Evolutionary conservation across 1,140 invertebrate genomes (phyloP).

Genomic region (Sminthurides bifidus): DNA sequence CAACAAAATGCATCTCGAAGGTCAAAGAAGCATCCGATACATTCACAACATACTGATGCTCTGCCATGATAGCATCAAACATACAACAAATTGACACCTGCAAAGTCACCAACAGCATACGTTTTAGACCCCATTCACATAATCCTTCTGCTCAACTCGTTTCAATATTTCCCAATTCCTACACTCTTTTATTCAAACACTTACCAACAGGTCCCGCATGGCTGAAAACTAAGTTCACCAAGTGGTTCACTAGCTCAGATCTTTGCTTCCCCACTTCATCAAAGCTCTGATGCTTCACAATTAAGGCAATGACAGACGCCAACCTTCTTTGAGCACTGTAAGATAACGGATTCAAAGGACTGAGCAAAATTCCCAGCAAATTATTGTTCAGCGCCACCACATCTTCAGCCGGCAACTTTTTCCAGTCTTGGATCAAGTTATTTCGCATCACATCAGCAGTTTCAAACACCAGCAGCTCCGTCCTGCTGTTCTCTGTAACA

Average conservation of each 20-base stretch:
- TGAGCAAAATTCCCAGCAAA: constrained; percentile 4
- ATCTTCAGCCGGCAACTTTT: constrained; percentile 18
- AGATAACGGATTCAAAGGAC: constrained; percentile 5
- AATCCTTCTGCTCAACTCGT: too few relatives aligned
- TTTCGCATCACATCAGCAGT: constrained; percentile 69
- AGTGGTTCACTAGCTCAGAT: constrained; percentile 17
- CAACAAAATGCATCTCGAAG: constrained; percentile 71
- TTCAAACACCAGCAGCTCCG: constrained; percentile 78
- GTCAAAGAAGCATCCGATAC: constrained; percentile 71
- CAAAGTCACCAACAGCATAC: too few relatives aligned
- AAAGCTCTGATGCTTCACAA: constrained; percentile 27
- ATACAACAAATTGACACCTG: constrained; percentile 62
- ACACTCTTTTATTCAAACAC: too few relatives aligned
- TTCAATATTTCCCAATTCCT: too few relatives aligned
- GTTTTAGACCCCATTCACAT: too few relatives aligned
- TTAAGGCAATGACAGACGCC: constrained; percentile 22
- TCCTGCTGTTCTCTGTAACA: constrained; percentile 52
- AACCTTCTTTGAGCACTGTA: constrained; percentile 23
- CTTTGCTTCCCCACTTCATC: constrained; percentile 22
- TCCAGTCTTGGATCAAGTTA: constrained; percentile 72
- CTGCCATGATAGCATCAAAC: constrained; percentile 67
- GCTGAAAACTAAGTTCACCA: constrained; percentile 14
- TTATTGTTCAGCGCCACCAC: constrained; percentile 21
- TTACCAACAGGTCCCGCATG: too few relatives aligned
- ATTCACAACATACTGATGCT: constrained; percentile 72